phyloP scores from a whole-genome alignment of 2,797 vertebrate species.

The Taenioides sp. region DNA sequence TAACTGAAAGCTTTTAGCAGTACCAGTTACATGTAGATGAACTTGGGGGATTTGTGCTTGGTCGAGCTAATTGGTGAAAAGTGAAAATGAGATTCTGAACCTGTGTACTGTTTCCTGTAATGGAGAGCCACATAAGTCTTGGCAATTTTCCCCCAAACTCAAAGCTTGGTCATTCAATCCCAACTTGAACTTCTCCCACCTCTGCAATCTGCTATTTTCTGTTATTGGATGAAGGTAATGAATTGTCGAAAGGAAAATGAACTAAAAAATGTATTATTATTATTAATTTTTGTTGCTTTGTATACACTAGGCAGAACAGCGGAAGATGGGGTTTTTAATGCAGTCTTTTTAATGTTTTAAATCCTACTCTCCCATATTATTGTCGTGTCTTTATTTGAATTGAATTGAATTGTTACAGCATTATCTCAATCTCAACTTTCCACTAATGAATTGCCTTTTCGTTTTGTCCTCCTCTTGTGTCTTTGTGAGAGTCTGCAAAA shows the following conservation, averaged over 20 bases:
- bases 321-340: too few relatives aligned
- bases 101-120: background rate
- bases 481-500: slow-evolving; percentile 14
- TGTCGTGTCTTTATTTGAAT: too few relatives aligned
- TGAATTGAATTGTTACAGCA: too few relatives aligned
- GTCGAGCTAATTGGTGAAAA: background rate
- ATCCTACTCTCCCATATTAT: too few relatives aligned
- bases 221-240: background rate
- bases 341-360: too few relatives aligned
- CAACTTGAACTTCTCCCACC: background rate
- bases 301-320: too few relatives aligned
- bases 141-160: background rate
- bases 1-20: background rate
- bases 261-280: background rate
- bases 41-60: background rate
- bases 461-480: slow-evolving; percentile 9
- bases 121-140: background rate
- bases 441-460: too few relatives aligned
- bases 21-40: background rate
- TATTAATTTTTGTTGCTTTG: too few relatives aligned
- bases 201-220: background rate
- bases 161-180: background rate
- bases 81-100: background rate
- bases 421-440: too few relatives aligned
- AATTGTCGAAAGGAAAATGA: background rate